phyloP scores from a whole-genome alignment of 2,797 vertebrate species.

The Peromyscus nudipes region DNA sequence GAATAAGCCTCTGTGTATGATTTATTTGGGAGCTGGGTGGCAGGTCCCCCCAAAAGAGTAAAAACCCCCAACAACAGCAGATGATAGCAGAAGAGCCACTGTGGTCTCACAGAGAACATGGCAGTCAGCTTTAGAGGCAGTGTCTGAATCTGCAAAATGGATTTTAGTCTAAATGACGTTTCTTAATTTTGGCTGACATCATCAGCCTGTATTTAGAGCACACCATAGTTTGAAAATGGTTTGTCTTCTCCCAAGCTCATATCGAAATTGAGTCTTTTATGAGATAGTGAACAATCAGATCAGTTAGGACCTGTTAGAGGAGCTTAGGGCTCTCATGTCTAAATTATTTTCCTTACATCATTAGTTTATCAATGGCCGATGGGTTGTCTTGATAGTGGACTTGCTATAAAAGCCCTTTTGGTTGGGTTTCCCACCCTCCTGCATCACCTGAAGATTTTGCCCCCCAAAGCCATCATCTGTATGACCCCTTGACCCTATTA shows the following conservation, averaged over 20 bases:
- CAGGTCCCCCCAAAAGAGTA: too few relatives aligned
- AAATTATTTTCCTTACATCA: not conserved
- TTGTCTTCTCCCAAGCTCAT: not conserved
- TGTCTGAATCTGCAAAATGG: not conserved
- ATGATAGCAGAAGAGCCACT: too few relatives aligned
- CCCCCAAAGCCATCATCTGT: not conserved
- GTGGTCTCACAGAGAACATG: rapidly evolving
- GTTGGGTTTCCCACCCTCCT: not conserved
- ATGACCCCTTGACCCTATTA: not conserved
- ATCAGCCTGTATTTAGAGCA: not conserved
- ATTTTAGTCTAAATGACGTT: not conserved
- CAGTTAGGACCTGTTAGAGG: not conserved
- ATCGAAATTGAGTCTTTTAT: not conserved
- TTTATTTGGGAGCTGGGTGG: too few relatives aligned
- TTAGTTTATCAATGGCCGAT: not conserved
- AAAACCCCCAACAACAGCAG: not conserved
- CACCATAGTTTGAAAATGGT: not conserved
- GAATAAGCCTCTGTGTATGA: too few relatives aligned
- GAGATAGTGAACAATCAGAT: not conserved
- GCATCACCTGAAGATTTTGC: not conserved
- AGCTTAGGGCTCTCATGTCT: not conserved
- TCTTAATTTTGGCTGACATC: not conserved
- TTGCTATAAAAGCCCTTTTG: not conserved
- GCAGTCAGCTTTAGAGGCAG: not conserved
- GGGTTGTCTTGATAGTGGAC: not conserved